phyloP scores from a whole-genome alignment of 1,140 invertebrate species.

The Brachionus plicatilis region DNA sequence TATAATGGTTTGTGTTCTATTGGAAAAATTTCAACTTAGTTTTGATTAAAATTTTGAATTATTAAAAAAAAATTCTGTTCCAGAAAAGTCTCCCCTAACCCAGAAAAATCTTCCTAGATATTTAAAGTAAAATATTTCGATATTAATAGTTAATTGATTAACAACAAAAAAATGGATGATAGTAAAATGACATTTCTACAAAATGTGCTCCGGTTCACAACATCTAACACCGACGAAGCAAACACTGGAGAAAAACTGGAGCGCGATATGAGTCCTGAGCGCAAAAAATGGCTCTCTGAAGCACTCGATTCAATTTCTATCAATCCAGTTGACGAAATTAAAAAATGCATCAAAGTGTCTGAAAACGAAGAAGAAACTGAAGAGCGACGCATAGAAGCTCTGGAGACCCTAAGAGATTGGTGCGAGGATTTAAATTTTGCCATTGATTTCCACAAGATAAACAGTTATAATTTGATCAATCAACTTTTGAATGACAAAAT shows the following conservation, averaged over 20 bases:
- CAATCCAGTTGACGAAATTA: conserved; percentile 63
- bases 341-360: conserved; percentile 62
- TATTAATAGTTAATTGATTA: neutral
- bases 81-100: neutral
- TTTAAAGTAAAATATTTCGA: neutral
- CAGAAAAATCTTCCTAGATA: neutral
- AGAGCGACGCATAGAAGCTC: conserved; percentile 58
- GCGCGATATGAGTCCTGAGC: conserved; percentile 47
- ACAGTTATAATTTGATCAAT: conserved; percentile 66
- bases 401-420: conserved; percentile 63
- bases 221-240: neutral
- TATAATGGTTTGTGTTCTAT: neutral
- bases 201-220: conserved; percentile 5
- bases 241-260: neutral
- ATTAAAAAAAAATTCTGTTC: neutral
- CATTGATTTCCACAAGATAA: conserved; percentile 74
- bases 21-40: neutral
- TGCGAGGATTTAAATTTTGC: conserved; percentile 68
- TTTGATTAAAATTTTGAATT: neutral
- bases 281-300: conserved; percentile 64
- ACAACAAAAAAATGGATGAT: neutral
- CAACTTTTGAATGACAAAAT: conserved; percentile 64
- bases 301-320: conserved; percentile 65
- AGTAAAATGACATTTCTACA: conserved; percentile 31
- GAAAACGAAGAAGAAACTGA: conserved; percentile 58